A percentile compares a stretch with the other conserved stretches of the same genome.
Evolutionary conservation across 2,888 invertebrate genomes (phyloP).

Genomic region (Metallyticus violacea): DNA sequence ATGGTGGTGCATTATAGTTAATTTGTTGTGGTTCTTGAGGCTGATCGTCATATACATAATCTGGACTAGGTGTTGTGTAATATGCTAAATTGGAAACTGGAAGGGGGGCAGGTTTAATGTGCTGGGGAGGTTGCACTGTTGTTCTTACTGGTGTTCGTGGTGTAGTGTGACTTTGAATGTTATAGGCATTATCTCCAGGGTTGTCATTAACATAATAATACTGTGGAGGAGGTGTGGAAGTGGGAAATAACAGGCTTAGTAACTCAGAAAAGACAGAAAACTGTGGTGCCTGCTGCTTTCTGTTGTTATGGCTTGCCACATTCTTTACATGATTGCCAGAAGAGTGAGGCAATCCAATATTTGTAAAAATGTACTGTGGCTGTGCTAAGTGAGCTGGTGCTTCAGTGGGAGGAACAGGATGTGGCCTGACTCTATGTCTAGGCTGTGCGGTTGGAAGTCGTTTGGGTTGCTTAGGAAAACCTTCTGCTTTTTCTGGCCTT

Average conservation of each 20-base stretch:
- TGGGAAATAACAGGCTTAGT: background rate
- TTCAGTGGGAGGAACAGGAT: background rate
- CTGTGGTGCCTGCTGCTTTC: background rate
- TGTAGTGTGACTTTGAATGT: conserved; percentile 38
- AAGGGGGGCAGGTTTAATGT: conserved; percentile 40
- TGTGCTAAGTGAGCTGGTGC: background rate
- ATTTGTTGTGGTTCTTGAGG: background rate
- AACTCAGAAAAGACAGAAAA: background rate
- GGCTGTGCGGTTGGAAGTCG: background rate
- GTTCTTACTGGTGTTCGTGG: background rate
- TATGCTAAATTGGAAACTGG: conserved; percentile 14
- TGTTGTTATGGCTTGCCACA: background rate
- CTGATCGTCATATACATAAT: background rate
- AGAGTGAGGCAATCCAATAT: background rate
- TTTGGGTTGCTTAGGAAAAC: background rate
- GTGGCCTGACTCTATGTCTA: background rate
- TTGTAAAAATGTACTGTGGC: background rate
- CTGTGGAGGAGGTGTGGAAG: conserved; percentile 3
- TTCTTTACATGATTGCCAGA: background rate
- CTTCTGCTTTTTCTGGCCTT: background rate
- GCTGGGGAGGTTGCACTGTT: conserved; percentile 43
- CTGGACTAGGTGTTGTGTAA: conserved; percentile 1
- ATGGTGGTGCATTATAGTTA: background rate
- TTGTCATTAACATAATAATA: background rate
- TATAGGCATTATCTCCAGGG: conserved; percentile 48